Evolutionary conservation across 2,888 invertebrate genomes (phyloP), one percentile per base, ranked within the genome.

Genomic region (Ceratothoa steindachneri): DNA sequence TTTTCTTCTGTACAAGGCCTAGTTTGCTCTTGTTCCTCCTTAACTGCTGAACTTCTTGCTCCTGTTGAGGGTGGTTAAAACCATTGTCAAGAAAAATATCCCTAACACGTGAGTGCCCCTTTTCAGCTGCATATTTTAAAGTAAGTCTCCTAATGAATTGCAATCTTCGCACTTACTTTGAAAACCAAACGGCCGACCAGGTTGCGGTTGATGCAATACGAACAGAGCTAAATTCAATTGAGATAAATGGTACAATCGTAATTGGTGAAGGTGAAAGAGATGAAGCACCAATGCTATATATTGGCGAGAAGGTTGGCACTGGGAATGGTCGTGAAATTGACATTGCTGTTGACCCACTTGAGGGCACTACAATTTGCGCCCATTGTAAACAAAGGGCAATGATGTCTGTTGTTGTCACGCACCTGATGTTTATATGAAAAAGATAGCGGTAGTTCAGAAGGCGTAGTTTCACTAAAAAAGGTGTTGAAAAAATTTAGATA

Each of bases 251-350:
- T 19, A 19, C 19, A 7, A 19, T 60, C 7, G 24, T 60, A 7
- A 60, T 60, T 19, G 60, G 60, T 19, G 60, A 60, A 60, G 60
- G 60, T 19, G 60, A n/a, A 19, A 9, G 24, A 9, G 60, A 60
- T 19, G 60, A 60, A 60, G 60, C 60, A 7, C 60, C 60, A 19
- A 60, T 60, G 60, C 60, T 60, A 9, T 60, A 19, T 22, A 60
- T 19, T 19, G 60, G 60, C 24, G 60, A 60, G n/a, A 19, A 19
- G 19, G 19, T 60, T 19, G 60, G 60, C 7, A 60, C 60, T 9
- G 60, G 60, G 12, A 60, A 60, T 9, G 60, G 60, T 19, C 19
- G 7, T 9, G 24, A 60, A 19, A 19, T 60, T 9, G 60, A 60
- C n/a, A 60, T 60, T 60, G 60, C 60, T 7, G 12, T 60, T 22